Percentiles rank a stretch among this genome's conserved stretches.
Evolutionary conservation across 2,888 invertebrate genomes (phyloP).

Genomic region (Hololepta plana): DNA sequence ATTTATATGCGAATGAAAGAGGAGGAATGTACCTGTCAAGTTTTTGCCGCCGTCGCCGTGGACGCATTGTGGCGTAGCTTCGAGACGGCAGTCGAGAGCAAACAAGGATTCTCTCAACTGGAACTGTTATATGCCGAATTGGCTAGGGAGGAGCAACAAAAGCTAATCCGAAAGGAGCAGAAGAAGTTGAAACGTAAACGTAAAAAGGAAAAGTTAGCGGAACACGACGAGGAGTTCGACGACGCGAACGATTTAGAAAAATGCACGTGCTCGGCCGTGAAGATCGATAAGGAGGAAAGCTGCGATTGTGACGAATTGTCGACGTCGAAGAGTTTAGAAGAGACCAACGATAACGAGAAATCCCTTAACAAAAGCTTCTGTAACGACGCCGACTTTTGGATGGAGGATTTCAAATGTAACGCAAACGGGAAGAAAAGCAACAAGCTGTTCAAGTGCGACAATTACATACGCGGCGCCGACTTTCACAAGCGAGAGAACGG

Average conservation of each 20-base stretch:
- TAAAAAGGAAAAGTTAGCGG: conserved; percentile 47
- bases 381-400: conserved; percentile 9
- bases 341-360: conserved; percentile 4
- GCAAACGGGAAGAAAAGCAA: conserved; percentile 14
- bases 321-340: too few species aligned
- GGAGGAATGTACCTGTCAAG: conserved; percentile 88
- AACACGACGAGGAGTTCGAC: conserved; percentile 27
- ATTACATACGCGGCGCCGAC: conserved; percentile 10
- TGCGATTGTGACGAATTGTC: conserved; percentile 7
- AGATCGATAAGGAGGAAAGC: conserved; percentile 7
- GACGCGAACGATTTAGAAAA: conserved; percentile 17
- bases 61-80: conserved; percentile 79
- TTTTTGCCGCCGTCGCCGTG: conserved; percentile 73
- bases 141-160: conserved; percentile 68
- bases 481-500: not conserved
- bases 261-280: conserved; percentile 10
- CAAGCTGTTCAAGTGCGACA: conserved; percentile 16
- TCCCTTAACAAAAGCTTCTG: conserved; percentile 4
- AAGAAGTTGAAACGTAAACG: conserved; percentile 62
- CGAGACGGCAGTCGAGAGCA: conserved; percentile 76
- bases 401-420: conserved; percentile 9
- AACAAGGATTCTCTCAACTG: conserved; percentile 65
- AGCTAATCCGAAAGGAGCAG: conserved; percentile 71
- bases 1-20: conserved; percentile 74
- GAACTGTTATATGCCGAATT: conserved; percentile 78